phyloP scores from a whole-genome alignment of 2,113 vertebrate species.

The Ploceus nigricollis region DNA sequence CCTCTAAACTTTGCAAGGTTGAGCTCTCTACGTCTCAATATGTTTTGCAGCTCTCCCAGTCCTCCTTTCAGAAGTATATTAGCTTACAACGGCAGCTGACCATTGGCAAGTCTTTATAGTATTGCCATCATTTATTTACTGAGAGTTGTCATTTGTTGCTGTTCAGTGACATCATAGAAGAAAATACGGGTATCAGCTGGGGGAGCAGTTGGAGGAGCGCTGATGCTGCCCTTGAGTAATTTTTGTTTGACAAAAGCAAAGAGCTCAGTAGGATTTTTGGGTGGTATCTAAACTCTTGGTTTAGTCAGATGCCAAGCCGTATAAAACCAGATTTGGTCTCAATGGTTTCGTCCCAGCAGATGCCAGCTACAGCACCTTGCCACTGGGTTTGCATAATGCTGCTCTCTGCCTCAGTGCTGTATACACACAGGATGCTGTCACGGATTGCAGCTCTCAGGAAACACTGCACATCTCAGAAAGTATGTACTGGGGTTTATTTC shows the following conservation, averaged over 20 bases:
- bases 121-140: not conserved
- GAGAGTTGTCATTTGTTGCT: not conserved
- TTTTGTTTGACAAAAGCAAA: not conserved
- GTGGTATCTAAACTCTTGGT: not conserved
- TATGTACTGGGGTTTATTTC: not conserved
- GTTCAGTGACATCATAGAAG: not conserved
- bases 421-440: too few species aligned
- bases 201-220: fast-evolving
- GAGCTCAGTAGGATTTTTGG: not conserved
- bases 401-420: not conserved
- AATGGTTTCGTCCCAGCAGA: not conserved
- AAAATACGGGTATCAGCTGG: not conserved
- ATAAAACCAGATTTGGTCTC: not conserved
- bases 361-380: not conserved
- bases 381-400: not conserved
- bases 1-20: not conserved
- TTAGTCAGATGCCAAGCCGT: not conserved
- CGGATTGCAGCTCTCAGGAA: fast-evolving
- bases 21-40: not conserved
- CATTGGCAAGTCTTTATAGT: not conserved
- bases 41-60: not conserved
- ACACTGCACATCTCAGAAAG: not conserved
- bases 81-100: not conserved
- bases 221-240: not conserved
- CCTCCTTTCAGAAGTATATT: not conserved